phyloP scores from a whole-genome alignment of 2,888 invertebrate species.

The Fragum fragum region DNA sequence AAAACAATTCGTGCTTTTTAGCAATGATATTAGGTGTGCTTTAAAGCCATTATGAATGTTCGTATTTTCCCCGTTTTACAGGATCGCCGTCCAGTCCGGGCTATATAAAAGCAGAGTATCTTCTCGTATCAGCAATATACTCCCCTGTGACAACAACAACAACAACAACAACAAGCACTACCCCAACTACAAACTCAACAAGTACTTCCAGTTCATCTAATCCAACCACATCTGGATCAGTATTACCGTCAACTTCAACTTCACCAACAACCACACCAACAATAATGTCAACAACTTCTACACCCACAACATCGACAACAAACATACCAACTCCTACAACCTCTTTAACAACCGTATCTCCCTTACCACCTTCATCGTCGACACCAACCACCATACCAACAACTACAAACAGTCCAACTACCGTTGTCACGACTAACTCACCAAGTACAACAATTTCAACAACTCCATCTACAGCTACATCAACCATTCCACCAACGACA shows the following conservation, averaged over 20 bases:
- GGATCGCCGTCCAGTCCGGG: not conserved
- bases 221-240: not conserved
- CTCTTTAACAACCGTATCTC: not conserved
- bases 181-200: not conserved
- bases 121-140: not conserved
- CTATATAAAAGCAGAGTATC: conserved; percentile 4
- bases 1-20: no score
- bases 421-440: not conserved
- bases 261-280: conserved; percentile 14
- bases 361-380: not conserved
- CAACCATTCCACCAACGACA: conserved; percentile 22
- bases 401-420: conserved; percentile 5
- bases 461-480: conserved; percentile 1
- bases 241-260: not conserved
- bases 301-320: not conserved
- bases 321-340: not conserved
- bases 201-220: not conserved
- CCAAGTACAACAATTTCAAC: conserved; percentile 9
- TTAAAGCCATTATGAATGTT: no score
- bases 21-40: no score
- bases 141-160: conserved; percentile 7
- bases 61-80: not conserved
- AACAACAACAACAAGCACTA: not conserved
- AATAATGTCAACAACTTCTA: conserved; percentile 12
- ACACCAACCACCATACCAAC: not conserved